Evolutionary conservation across 2,888 invertebrate genomes (phyloP), one percentile per base, ranked within the genome.

Genomic region (Falcaria lacertinaria): DNA sequence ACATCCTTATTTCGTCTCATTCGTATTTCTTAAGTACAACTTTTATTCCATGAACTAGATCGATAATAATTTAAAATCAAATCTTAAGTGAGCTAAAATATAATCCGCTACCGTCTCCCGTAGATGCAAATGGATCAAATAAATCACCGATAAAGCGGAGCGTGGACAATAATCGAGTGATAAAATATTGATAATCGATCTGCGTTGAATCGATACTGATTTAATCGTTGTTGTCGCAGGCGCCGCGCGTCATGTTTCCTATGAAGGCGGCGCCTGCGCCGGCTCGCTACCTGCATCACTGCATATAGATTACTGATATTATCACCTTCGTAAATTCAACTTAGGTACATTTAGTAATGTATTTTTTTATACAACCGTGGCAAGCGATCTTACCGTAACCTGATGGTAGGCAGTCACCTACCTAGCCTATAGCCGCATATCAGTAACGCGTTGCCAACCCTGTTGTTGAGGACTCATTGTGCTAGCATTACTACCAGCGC

Each of bases 251-350:
- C 49, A 43, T 58, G 39, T 54, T 45, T 39, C 43, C 43, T 39
- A 28, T 28, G 11, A 28, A 5, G 22, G 17, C 13, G 28, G 17
- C 42, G 33, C 37, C 15, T 44, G 51, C 37, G 47, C 52, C 34
- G 45, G 41, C 47, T 42, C 44, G 49, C 50, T 48, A 15, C 38
- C 43, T 19, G 19, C 19, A 19, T 19, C 3, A 6, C 19, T 44
- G 59, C 54, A 52, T 57, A 51, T 42, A 51, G 46, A 52, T 47
- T 57, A 59, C 51, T 61, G 52, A 50, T 57, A 52, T 54, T 45
- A 11, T n/a, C 7, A 37, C 4, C 22, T 8, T n/a, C 14, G 5
- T 25, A 3, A 25, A 1, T 25, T 7, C 8, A 13, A 22, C 14
- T 22, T 22, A 5, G 0, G 8, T 0, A 35, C 17, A 28, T 28